These are phyloP conservation scores for Holocentrus rufus DNA, from an alignment of 2,797 vertebrate species.

Conservation along the genomic window DNA sequence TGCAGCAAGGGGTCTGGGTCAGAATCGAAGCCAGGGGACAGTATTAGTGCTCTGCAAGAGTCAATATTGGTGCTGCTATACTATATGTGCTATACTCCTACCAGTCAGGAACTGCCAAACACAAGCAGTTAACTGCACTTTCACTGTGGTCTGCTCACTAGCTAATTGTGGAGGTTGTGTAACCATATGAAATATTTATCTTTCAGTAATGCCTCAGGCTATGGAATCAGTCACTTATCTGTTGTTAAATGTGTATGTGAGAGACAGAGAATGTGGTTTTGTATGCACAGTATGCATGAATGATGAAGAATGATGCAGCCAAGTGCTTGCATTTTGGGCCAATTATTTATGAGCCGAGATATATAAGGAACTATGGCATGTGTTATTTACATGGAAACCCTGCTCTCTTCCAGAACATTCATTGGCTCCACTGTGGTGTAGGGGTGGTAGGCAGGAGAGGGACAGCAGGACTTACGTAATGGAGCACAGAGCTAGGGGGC, in stretches of 20 bases:
- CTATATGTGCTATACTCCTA: not conserved
- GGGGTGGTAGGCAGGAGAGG: no score
- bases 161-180: conserved; percentile 37
- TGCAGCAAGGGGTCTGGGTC: no score
- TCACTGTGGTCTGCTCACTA: conserved; percentile 26
- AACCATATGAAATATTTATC: conserved; percentile 67
- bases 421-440: not conserved
- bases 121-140: not conserved
- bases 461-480: conserved; percentile 56
- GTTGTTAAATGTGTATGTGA: not conserved
- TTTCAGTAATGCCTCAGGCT: conserved; percentile 21
- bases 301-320: not conserved
- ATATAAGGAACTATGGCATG: not conserved
- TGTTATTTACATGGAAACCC: conserved; percentile 24
- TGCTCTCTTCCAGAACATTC: not conserved
- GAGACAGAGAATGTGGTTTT: not conserved
- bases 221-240: conserved; percentile 2
- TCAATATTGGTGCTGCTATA: conserved; percentile 53
- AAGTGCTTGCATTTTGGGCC: conserved; percentile 11
- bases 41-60: conserved; percentile 41
- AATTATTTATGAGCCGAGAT: conserved; percentile 37
- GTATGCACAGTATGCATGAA: not conserved
- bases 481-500: conserved; percentile 34
- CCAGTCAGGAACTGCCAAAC: no score
- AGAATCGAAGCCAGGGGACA: conserved; percentile 16